These are phyloP conservation scores for Calcarius lapponicus DNA, from an alignment of 2,797 vertebrate species.

Conservation along the genomic window DNA sequence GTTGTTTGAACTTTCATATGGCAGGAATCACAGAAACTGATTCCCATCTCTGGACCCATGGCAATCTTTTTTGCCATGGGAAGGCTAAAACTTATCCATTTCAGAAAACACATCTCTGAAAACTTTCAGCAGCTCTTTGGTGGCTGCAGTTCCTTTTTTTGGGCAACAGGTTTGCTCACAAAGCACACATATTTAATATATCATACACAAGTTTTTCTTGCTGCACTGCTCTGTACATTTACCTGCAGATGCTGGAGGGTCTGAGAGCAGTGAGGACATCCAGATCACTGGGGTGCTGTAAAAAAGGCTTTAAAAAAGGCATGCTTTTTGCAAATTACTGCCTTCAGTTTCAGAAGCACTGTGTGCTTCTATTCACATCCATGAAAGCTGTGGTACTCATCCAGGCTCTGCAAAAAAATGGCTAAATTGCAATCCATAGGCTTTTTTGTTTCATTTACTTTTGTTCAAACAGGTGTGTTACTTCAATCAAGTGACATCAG, in stretches of 20 bases:
- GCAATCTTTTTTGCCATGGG: background rate
- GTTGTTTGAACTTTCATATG: background rate
- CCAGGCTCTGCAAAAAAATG: background rate
- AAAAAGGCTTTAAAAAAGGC: background rate
- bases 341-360: background rate
- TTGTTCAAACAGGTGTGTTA: slow-evolving; percentile 76
- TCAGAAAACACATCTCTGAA: background rate
- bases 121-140: background rate
- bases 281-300: background rate
- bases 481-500: slow-evolving; percentile 74
- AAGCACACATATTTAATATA: background rate
- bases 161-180: background rate
- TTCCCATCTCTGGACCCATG: background rate
- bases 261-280: background rate
- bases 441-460: slow-evolving; percentile 3
- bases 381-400: background rate
- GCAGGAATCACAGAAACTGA: background rate
- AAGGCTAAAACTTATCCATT: background rate
- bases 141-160: background rate
- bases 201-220: background rate
- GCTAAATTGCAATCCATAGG: background rate
- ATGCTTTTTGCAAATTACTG: background rate
- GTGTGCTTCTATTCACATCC: background rate
- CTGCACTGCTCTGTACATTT: background rate
- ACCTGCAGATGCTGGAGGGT: background rate